These are phyloP conservation scores for Aporrectodea caliginosa DNA, from an alignment of 1,140 invertebrate genomes.

Conservation along the genomic window DNA sequence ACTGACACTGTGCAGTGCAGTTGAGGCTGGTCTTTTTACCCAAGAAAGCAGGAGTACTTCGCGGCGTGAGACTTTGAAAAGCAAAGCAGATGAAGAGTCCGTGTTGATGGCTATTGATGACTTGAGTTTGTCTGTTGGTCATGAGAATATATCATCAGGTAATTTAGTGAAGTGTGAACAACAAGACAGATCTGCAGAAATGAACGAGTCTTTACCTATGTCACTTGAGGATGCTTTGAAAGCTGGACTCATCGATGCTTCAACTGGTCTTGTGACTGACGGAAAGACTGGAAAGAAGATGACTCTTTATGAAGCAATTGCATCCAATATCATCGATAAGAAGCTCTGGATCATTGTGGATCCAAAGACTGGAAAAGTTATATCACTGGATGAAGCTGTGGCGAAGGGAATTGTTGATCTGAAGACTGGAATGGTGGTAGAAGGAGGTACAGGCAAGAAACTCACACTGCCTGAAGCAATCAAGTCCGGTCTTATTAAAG, in stretches of 20 bases:
- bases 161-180: too few species aligned
- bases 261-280: conserved; percentile 66
- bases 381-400: conserved; percentile 75
- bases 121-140: conserved; percentile 59
- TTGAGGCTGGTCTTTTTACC: conserved; percentile 65
- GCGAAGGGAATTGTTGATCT: conserved; percentile 70
- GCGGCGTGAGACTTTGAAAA: not conserved
- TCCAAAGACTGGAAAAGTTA: conserved; percentile 61
- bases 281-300: conserved; percentile 65
- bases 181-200: too few species aligned
- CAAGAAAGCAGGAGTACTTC: not conserved
- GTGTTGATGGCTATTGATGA: not conserved
- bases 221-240: too few species aligned
- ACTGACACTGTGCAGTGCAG: conserved; percentile 60
- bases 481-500: conserved; percentile 67
- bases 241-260: too few species aligned
- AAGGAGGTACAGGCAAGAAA: conserved; percentile 52
- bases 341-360: conserved; percentile 44
- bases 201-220: too few species aligned
- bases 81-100: too few species aligned
- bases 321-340: conserved; percentile 39
- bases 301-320: conserved; percentile 17
- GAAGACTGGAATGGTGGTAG: conserved; percentile 62
- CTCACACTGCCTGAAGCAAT: conserved; percentile 66
- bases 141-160: not conserved